phyloP scores from a whole-genome alignment of 2,797 vertebrate genomes.

The Premnoplex brunnescens region DNA sequence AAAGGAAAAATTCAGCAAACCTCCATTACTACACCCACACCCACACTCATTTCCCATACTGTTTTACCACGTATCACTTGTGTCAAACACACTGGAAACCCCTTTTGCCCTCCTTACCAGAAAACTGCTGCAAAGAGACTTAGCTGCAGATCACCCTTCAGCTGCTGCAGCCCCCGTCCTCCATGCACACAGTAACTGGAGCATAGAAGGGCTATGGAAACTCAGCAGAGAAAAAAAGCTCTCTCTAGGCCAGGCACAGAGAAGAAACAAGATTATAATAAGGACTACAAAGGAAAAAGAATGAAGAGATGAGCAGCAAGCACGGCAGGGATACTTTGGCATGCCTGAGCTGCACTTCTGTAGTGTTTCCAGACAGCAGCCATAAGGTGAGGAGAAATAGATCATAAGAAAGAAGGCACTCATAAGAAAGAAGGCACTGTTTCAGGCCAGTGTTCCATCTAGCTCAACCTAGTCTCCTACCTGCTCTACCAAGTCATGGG shows the following conservation, averaged over 20 bases:
- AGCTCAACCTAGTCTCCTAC: neutral
- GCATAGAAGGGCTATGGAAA: neutral
- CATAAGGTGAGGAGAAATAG: neutral
- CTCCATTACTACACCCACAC: fast-evolving
- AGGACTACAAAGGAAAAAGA: neutral
- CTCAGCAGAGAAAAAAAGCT: neutral
- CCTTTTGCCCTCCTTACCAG: neutral
- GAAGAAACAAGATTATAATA: neutral
- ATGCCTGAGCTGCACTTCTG: neutral
- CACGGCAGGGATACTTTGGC: neutral
- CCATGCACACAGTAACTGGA: neutral
- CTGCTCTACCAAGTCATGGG: neutral
- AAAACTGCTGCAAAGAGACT: neutral
- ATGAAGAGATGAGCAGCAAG: neutral
- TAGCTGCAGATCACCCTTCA: fast-evolving
- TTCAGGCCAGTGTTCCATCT: neutral
- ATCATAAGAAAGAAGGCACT: too few species aligned
- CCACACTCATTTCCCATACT: neutral
- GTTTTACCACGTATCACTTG: neutral
- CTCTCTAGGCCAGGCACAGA: neutral
- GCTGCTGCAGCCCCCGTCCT: neutral
- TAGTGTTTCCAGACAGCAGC: neutral
- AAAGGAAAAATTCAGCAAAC: neutral
- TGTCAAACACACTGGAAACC: neutral
- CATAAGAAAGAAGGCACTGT: neutral